phyloP scores from a whole-genome alignment of 2,888 invertebrate genomes.

The Ischnura elegans region DNA sequence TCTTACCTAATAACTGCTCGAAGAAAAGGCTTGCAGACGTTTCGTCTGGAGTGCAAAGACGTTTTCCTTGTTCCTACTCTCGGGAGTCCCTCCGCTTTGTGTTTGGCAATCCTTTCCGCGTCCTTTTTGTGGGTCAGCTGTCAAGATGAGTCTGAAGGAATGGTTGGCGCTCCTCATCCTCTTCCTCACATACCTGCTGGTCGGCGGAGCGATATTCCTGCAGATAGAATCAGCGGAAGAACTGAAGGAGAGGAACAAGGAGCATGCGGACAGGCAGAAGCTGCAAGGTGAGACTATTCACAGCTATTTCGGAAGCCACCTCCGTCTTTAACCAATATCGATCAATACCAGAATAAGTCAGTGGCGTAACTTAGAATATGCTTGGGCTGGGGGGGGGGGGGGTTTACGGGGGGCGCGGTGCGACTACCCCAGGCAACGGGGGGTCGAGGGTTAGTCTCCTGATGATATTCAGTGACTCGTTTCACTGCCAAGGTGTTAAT shows the following conservation, averaged over 20 bases:
- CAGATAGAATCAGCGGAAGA: slow-evolving; percentile 89
- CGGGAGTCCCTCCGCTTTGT: neutral
- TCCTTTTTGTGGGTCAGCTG: neutral
- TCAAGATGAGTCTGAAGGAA: slow-evolving; percentile 89
- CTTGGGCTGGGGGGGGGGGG: too few species aligned
- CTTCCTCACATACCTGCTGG: slow-evolving; percentile 87
- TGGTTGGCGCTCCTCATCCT: slow-evolving; percentile 87
- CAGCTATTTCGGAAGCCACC: too few species aligned
- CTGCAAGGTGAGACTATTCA: slow-evolving; percentile 89
- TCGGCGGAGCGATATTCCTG: slow-evolving; percentile 93
- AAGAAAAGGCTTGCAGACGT: neutral
- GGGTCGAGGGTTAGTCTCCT: too few species aligned
- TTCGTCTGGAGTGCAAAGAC: neutral
- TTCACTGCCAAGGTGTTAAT: too few species aligned
- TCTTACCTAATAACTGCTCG: neutral
- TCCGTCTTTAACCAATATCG: too few species aligned
- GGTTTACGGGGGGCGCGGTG: too few species aligned
- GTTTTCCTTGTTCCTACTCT: neutral
- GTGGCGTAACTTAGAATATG: too few species aligned
- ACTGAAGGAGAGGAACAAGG: slow-evolving; percentile 81
- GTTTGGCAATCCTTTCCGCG: neutral
- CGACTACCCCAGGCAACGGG: too few species aligned
- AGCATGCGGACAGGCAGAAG: slow-evolving; percentile 80
- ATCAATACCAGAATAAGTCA: too few species aligned
- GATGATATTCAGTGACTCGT: too few species aligned